Evolutionary conservation across 2,113 vertebrate genomes (phyloP).

Genomic region (Pan troglodytes): DNA sequence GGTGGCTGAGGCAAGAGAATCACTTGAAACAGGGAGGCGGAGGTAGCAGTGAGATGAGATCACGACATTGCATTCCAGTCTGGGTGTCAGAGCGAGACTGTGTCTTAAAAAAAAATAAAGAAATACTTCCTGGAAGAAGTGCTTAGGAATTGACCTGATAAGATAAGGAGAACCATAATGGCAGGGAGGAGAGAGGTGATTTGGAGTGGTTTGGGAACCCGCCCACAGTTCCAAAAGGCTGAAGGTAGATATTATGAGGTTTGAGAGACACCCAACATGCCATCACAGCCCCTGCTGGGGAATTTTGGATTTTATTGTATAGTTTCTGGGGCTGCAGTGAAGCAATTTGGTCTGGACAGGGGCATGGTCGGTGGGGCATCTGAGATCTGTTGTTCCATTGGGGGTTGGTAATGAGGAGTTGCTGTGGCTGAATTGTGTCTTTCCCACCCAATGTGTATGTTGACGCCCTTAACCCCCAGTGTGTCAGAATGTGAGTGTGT

Average conservation of each 20-base stretch:
- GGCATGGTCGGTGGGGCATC: accelerated
- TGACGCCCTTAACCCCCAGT: accelerated
- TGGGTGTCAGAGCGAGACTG: too few relatives aligned
- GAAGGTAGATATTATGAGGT: accelerated
- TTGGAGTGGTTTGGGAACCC: not conserved
- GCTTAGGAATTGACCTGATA: not conserved
- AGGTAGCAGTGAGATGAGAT: too few relatives aligned
- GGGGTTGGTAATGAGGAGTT: not conserved
- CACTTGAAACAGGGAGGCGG: too few relatives aligned
- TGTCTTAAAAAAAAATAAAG: too few relatives aligned
- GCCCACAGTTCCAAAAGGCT: too few relatives aligned
- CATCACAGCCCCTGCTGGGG: accelerated
- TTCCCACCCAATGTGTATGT: not conserved
- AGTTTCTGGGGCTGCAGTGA: not conserved
- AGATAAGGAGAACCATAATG: accelerated
- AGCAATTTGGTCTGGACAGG: not conserved
- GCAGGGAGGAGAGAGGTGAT: not conserved
- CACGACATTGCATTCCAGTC: too few relatives aligned
- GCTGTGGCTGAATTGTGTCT: not conserved
- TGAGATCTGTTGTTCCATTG: not conserved
- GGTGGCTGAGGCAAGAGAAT: too few relatives aligned
- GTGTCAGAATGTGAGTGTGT: not conserved
- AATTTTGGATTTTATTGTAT: too few relatives aligned
- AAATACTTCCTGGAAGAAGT: not conserved
- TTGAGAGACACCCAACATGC: accelerated